Conservation (phyloP, 2,888 invertebrate genomes). For the Oxystoma pomonae region DNA sequence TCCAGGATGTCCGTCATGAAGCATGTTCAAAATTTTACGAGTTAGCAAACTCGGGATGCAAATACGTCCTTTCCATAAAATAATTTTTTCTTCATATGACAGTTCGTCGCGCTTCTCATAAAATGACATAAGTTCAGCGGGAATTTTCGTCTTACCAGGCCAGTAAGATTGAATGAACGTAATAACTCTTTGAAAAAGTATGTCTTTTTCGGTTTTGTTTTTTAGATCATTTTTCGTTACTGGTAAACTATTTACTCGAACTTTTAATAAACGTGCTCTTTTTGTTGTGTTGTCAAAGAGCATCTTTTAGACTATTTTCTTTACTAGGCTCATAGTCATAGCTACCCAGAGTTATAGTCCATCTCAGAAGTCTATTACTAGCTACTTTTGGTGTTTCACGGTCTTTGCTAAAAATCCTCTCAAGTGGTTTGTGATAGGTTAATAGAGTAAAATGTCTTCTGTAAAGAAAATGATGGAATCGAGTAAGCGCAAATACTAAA, state of each 20-base stretch:
- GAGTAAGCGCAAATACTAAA: conserved; percentile 16
- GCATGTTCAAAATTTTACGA: conserved; percentile 12
- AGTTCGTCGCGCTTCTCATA: conserved; percentile 27
- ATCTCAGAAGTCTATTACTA: conserved; percentile 16
- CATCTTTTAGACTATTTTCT: conserved; percentile 13
- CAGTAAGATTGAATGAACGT: conserved; percentile 9
- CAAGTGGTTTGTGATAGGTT: conserved; percentile 20
- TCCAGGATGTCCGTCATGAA: conserved; percentile 25
- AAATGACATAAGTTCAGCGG: conserved; percentile 15
- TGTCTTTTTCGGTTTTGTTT: conserved; percentile 6
- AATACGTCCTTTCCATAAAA: conserved; percentile 21
- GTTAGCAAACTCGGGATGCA: conserved; percentile 20
- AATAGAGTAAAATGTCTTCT: conserved; percentile 12
- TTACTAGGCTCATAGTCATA: background rate
- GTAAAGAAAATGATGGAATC: conserved; percentile 17
- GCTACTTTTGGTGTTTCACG: conserved; percentile 11
- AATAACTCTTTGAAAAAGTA: conserved; percentile 5
- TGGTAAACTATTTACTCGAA: background rate
- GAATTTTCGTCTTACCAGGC: conserved; percentile 12
- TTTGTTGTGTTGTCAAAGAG: conserved; percentile 2
- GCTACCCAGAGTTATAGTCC: conserved; percentile 6
- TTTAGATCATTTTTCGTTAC: conserved; percentile 4
- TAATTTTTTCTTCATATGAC: conserved; percentile 18
- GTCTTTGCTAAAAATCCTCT: conserved; percentile 15
- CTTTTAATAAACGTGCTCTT: background rate